These are phyloP conservation scores for Trachops cirrhosus DNA, from an alignment of 2,797 vertebrate species.

Conservation along the genomic window DNA sequence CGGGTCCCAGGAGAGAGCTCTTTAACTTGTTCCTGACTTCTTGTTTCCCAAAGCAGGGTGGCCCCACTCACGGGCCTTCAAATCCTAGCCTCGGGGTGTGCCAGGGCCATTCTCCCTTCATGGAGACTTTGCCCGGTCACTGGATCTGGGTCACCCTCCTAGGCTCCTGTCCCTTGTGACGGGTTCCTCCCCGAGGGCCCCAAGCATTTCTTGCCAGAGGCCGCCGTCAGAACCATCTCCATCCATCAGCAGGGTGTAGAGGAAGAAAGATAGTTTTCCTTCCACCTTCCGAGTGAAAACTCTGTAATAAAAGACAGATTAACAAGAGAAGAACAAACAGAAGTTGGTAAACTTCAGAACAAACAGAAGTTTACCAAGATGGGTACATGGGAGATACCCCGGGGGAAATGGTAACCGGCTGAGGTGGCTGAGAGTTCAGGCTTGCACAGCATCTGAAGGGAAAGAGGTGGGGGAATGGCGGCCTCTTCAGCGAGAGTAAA, in stretches of 20 bases:
- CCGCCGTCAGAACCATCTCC: not conserved
- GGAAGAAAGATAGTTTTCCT: not conserved
- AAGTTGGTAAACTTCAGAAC: not conserved
- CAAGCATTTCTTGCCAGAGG: not conserved
- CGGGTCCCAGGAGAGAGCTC: not conserved
- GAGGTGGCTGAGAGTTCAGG: not conserved
- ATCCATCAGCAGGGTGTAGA: not conserved
- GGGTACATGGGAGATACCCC: not conserved
- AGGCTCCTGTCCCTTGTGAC: not conserved
- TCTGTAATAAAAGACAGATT: not conserved
- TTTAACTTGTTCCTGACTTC: not conserved
- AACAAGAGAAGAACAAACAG: not conserved
- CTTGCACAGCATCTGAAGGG: not conserved
- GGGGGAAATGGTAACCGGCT: not conserved
- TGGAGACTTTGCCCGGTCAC: not conserved
- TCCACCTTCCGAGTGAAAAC: not conserved
- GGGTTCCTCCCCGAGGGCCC: not conserved
- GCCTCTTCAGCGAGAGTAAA: not conserved
- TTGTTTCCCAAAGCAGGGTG: not conserved
- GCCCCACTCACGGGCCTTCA: not conserved
- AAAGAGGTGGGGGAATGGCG: not conserved
- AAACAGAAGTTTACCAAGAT: not conserved
- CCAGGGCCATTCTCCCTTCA: not conserved
- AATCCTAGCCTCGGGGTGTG: not conserved
- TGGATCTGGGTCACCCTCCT: not conserved